A percentile compares a stretch with the other conserved stretches of the same genome.
Evolutionary conservation across 2,888 invertebrate species (phyloP).

Genomic region (Ennomos fuscantarius): DNA sequence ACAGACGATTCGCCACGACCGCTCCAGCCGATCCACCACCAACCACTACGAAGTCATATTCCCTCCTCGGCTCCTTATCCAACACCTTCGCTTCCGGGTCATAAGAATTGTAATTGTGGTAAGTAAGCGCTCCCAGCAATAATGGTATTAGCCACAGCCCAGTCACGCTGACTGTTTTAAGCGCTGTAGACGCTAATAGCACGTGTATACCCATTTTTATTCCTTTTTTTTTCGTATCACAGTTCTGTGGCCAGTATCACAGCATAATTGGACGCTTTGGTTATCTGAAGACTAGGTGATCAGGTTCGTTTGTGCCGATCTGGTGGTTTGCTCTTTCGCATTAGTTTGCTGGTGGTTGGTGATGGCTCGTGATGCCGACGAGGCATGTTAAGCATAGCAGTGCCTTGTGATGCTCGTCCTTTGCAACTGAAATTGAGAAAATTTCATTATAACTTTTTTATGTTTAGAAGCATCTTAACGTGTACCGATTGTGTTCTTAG

Average conservation of each 20-base stretch:
- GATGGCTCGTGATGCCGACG: conserved; percentile 50
- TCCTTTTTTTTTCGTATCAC: conserved; percentile 37
- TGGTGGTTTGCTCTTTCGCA: conserved; percentile 76
- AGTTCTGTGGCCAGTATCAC: conserved; percentile 52
- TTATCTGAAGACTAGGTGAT: conserved; percentile 54
- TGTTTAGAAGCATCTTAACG: no score
- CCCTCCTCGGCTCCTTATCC: conserved; percentile 88
- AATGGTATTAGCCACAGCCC: conserved; percentile 94
- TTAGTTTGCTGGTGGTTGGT: conserved; percentile 56
- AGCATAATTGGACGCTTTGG: conserved; percentile 51
- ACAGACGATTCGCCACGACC: conserved; percentile 92
- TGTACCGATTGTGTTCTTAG: no score
- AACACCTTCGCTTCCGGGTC: conserved; percentile 92
- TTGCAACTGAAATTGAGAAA: conserved; percentile 59
- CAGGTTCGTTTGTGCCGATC: conserved; percentile 58
- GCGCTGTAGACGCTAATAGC: conserved; percentile 90
- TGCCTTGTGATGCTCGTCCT: conserved; percentile 41
- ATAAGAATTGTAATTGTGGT: conserved; percentile 91
- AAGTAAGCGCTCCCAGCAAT: conserved; percentile 92
- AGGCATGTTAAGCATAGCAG: conserved; percentile 74
- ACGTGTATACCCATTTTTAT: conserved; percentile 89
- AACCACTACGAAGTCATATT: conserved; percentile 93
- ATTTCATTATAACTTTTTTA: conserved; percentile 1
- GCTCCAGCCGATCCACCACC: conserved; percentile 96
- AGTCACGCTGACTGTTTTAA: conserved; percentile 91